phyloP scores from a whole-genome alignment of 2,888 invertebrate genomes.

The Perithous albicinctus region DNA sequence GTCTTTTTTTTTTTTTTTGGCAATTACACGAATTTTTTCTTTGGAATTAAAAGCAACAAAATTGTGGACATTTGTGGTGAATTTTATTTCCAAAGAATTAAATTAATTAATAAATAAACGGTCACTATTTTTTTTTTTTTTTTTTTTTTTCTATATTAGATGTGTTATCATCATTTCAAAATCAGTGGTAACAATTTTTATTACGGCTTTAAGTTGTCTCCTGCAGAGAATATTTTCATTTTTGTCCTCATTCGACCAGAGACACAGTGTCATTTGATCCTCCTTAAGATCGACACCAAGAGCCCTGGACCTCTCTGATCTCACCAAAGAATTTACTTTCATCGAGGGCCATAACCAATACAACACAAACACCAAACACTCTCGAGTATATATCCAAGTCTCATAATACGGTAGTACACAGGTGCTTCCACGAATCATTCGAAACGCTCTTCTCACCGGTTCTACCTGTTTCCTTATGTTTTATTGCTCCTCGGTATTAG shows the following conservation, averaged over 20 bases:
- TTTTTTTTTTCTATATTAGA: too few species aligned
- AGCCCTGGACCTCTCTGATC: constrained; percentile 34
- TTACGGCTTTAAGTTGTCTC: too few species aligned
- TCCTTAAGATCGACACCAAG: constrained; percentile 1
- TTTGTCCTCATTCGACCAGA: background rate
- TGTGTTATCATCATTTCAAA: too few species aligned
- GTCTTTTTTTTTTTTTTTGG: too few species aligned
- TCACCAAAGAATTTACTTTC: constrained; percentile 74
- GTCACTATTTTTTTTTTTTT: too few species aligned
- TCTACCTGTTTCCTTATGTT: constrained; percentile 41
- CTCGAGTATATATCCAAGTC: constrained; percentile 10
- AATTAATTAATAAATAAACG: too few species aligned
- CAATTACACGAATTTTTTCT: too few species aligned
- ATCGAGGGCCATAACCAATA: constrained; percentile 54
- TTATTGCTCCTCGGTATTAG: constrained; percentile 10
- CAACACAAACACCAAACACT: background rate
- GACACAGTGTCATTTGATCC: too few species aligned
- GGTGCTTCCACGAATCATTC: constrained; percentile 54
- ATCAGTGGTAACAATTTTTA: too few species aligned
- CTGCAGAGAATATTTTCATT: background rate
- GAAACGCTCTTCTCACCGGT: constrained; percentile 17
- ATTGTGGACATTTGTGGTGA: too few species aligned
- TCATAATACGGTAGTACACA: background rate
- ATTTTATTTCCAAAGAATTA: too few species aligned
- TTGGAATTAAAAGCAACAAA: too few species aligned